These are phyloP conservation scores for Coreoperca whiteheadi DNA, from an alignment of 2,113 vertebrate genomes.

Conservation along the genomic window DNA sequence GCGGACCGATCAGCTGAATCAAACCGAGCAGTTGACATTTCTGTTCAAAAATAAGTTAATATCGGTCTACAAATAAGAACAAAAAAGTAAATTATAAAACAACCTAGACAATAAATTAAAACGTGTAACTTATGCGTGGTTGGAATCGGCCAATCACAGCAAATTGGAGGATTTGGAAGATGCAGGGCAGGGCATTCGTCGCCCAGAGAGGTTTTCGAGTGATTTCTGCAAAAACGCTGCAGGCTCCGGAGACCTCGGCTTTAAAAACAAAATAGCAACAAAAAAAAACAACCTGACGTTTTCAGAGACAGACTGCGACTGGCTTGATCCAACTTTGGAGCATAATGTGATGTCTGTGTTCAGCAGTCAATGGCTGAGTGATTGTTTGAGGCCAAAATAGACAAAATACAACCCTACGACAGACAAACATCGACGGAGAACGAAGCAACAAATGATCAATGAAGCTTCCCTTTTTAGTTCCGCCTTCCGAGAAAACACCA, in stretches of 20 bases:
- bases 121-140: slow-evolving; percentile 1
- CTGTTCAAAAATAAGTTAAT: slow-evolving; percentile 76
- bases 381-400: slow-evolving; percentile 25
- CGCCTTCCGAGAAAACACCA: slow-evolving; percentile 79
- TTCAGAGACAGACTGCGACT: slow-evolving; percentile 73
- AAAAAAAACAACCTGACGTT: slow-evolving; percentile 67
- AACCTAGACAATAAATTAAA: slow-evolving; percentile 67
- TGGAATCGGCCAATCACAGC: slow-evolving; percentile 45
- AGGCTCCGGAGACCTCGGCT: slow-evolving; percentile 28
- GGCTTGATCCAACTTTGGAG: slow-evolving; percentile 75
- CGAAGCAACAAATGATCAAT: slow-evolving; percentile 61
- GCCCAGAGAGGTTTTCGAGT: slow-evolving; percentile 30
- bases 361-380: slow-evolving; percentile 28
- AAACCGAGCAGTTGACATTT: slow-evolving; percentile 93
- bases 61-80: slow-evolving; percentile 25
- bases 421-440: slow-evolving; percentile 23
- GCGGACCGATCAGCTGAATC: slow-evolving; percentile 93
- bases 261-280: background rate
- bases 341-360: slow-evolving; percentile 72
- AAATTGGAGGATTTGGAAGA: slow-evolving; percentile 36
- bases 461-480: slow-evolving; percentile 83
- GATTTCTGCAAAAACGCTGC: slow-evolving; percentile 45
- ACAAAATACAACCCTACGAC: slow-evolving; percentile 23
- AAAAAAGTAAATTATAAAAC: background rate
- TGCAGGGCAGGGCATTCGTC: slow-evolving; percentile 65